A percentile compares a stretch with the other conserved stretches of the same genome.
These are phyloP conservation scores for Netelia inedita DNA, from an alignment of 2,888 invertebrate genomes.

Conservation along the genomic window DNA sequence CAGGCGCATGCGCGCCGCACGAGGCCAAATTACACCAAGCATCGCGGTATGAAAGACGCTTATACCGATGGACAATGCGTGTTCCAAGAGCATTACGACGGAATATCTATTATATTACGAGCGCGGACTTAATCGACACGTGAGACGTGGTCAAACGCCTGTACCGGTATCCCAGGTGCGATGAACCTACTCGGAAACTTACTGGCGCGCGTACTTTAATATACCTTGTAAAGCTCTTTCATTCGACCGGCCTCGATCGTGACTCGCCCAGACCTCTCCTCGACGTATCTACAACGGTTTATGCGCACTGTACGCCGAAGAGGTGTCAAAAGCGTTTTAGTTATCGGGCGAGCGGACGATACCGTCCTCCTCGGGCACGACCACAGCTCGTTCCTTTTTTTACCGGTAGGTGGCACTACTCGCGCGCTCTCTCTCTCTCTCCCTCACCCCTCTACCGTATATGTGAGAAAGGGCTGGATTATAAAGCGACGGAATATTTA, in stretches of 20 bases:
- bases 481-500: conserved; percentile 21
- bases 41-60: conserved; percentile 19
- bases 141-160: conserved; percentile 2
- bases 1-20: conserved; percentile 14
- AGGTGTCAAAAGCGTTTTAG: conserved; percentile 80
- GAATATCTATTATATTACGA: conserved; percentile 73
- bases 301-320: conserved; percentile 71
- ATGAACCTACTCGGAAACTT: conserved; percentile 19
- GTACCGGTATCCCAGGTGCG: conserved; percentile 1
- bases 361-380: conserved; percentile 25
- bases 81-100: conserved; percentile 65
- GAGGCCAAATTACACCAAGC: conserved; percentile 60
- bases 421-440: background rate
- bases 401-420: background rate
- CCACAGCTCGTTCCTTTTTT: conserved; percentile 22
- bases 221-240: conserved; percentile 20
- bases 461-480: background rate
- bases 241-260: background rate
- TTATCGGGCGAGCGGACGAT: conserved; percentile 75
- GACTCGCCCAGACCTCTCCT: conserved; percentile 17
- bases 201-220: background rate
- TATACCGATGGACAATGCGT: conserved; percentile 67
- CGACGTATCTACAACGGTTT: conserved; percentile 76
- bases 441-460: too few species aligned
- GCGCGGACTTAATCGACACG: conserved; percentile 73